These are phyloP conservation scores for Glyphotaelius pellucidus DNA, from an alignment of 2,888 invertebrate species.

Conservation along the genomic window DNA sequence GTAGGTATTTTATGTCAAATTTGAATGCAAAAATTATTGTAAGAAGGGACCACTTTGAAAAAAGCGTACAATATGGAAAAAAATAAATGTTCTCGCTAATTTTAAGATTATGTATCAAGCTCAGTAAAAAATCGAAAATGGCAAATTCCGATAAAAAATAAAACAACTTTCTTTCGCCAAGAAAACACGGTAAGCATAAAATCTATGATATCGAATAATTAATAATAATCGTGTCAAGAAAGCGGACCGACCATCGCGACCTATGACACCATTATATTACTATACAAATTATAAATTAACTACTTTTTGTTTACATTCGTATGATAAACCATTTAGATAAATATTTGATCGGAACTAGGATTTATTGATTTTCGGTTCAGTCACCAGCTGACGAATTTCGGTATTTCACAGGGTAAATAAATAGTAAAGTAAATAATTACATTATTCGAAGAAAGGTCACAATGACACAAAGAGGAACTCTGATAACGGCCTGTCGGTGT, in stretches of 20 bases:
- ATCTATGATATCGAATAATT: conserved; percentile 18
- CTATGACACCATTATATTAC: conserved; percentile 47
- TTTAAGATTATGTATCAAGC: background rate
- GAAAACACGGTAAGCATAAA: background rate
- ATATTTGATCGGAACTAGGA: background rate
- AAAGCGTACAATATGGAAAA: background rate
- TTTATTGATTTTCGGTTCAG: background rate
- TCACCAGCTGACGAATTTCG: background rate
- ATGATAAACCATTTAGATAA: background rate
- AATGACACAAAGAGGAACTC: background rate
- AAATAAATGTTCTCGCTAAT: background rate
- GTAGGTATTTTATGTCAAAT: too few species aligned
- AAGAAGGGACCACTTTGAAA: background rate
- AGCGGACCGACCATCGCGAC: conserved; percentile 45
- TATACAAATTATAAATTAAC: background rate
- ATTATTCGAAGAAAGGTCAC: background rate
- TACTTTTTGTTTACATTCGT: background rate
- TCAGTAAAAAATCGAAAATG: background rate
- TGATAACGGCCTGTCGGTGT: too few species aligned
- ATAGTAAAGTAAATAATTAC: background rate
- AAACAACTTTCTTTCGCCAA: conserved; percentile 30
- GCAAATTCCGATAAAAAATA: background rate
- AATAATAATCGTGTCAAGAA: conserved; percentile 44
- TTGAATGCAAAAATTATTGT: background rate
- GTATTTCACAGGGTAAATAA: background rate